Base-by-base conservation (phyloP, 2,113 vertebrate species). In the Rhegmatorhina hoffmannsi region DNA sequence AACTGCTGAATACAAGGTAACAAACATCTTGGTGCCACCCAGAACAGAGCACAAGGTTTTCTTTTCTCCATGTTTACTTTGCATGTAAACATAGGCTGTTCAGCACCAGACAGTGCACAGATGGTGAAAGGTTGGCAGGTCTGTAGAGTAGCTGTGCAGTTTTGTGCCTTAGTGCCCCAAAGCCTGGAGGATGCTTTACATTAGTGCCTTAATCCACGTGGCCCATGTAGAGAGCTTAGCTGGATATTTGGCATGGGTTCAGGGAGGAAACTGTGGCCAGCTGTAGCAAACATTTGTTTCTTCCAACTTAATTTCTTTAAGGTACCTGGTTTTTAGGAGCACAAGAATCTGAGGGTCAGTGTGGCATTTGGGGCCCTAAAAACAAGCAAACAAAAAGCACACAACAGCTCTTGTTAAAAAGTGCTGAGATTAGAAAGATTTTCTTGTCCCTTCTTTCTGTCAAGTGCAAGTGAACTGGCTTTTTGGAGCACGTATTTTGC, bases 1-100 rank as follows among this genome's bases (percentile, higher is more conserved):
- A 99, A 70, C 98, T 99, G 69, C 98, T 99, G 31, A 98, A 94
- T 76, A 98, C 98, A 94, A 98, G 99, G 99, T 99, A 97, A 86
- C 25, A 58, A 68, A 70, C 56, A 14, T 15, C n/a, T 77, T 46
- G 17, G 7, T 84, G 33, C 21, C 43, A n/a, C 20, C 25, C 13
- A 68, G 59, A 36, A 25, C 53, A 72, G 8, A 20, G 16, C 17
- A 49, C 12, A 9, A 36, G 10, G 23, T 75, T 13, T 14, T 40
- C 36, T 81, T n/a, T 52, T 36, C 29, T 55, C 60, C 1, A 0
- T 49, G 47, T 79, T 66, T n/a, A 14, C 17, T 75, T 88, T 33
- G 53, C 58, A 6, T 56, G 8, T 75, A 40, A 81, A 36, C 2
- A 1, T 49, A 34, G 64, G 20, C 64, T 56, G 44, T 78, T 94